These are phyloP conservation scores for Lordiphosa stackelbergi DNA, from an alignment of 1,140 invertebrate species.

Conservation along the genomic window DNA sequence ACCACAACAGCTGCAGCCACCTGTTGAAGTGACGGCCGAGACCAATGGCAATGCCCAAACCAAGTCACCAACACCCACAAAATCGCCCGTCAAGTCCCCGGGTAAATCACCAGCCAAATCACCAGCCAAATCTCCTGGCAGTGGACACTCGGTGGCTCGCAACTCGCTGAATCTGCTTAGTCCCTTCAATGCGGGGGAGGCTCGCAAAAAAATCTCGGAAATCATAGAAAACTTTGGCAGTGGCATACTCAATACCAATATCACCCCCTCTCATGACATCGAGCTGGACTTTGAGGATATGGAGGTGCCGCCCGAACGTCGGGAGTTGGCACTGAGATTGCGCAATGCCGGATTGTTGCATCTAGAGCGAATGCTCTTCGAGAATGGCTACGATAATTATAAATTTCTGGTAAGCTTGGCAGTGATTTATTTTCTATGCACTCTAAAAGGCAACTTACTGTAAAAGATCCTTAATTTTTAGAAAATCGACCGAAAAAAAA, in stretches of 20 bases:
- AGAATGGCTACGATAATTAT: slow-evolving; percentile 94
- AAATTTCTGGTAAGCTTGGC: slow-evolving; percentile 88
- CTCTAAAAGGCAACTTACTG: too few relatives aligned
- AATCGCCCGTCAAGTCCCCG: slow-evolving; percentile 33
- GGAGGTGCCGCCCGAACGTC: slow-evolving; percentile 54
- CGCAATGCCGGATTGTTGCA: slow-evolving; percentile 86
- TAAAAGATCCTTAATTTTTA: too few relatives aligned
- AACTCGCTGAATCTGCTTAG: slow-evolving; percentile 83
- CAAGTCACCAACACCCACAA: slow-evolving; percentile 9
- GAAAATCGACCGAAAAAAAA: too few relatives aligned
- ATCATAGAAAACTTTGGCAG: slow-evolving; percentile 95
- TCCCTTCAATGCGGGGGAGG: slow-evolving; percentile 94
- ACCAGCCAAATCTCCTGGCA: slow-evolving; percentile 45
- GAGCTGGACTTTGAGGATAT: slow-evolving; percentile 71
- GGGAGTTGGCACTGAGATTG: slow-evolving; percentile 77
- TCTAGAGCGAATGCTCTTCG: slow-evolving; percentile 89
- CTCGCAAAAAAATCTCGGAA: slow-evolving; percentile 96
- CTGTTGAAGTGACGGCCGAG: slow-evolving; percentile 36
- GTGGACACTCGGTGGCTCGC: slow-evolving; percentile 51
- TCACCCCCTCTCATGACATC: slow-evolving; percentile 68
- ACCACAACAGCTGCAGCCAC: slow-evolving; percentile 13
- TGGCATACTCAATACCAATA: slow-evolving; percentile 77
- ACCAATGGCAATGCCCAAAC: slow-evolving; percentile 43
- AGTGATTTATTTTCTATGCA: too few relatives aligned
- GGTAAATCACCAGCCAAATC: slow-evolving; percentile 40